phyloP scores from a whole-genome alignment of 2,888 invertebrate genomes.

The Metacarcinus magister region DNA sequence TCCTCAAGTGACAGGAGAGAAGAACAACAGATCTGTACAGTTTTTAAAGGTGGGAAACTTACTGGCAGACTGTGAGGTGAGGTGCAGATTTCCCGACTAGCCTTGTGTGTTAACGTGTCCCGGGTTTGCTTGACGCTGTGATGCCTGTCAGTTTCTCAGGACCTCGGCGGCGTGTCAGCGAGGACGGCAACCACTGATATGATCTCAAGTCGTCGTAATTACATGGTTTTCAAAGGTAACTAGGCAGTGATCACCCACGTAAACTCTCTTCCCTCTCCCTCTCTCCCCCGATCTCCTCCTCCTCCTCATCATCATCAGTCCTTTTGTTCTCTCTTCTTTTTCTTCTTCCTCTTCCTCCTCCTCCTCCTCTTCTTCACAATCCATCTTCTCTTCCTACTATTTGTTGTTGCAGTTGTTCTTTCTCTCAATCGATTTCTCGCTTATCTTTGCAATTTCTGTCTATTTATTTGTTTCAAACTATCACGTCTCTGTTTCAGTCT shows the following conservation, averaged over 20 bases:
- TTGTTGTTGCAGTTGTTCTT: neutral
- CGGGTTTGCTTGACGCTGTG: neutral
- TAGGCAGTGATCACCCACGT: neutral
- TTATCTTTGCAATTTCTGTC: neutral
- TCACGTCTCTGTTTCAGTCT: neutral
- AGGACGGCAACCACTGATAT: neutral
- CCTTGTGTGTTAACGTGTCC: neutral
- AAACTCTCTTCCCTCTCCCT: neutral
- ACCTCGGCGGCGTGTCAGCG: neutral
- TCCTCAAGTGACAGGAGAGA: neutral
- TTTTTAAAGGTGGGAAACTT: neutral
- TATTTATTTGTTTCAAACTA: neutral
- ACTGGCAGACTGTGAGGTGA: neutral
- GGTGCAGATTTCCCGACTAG: neutral
- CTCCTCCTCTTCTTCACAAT: neutral
- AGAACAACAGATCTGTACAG: too few species aligned
- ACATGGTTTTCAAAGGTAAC: slow-evolving; percentile 15
- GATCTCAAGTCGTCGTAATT: neutral
- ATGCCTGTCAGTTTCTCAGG: neutral
- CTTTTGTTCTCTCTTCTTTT: neutral
- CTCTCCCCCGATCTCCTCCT: neutral
- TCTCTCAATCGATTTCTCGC: neutral
- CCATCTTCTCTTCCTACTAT: neutral
- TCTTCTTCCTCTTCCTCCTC: neutral
- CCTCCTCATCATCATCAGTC: neutral